phyloP scores from a whole-genome alignment of 1,140 invertebrate species.

The Diorhabda sublineata region DNA sequence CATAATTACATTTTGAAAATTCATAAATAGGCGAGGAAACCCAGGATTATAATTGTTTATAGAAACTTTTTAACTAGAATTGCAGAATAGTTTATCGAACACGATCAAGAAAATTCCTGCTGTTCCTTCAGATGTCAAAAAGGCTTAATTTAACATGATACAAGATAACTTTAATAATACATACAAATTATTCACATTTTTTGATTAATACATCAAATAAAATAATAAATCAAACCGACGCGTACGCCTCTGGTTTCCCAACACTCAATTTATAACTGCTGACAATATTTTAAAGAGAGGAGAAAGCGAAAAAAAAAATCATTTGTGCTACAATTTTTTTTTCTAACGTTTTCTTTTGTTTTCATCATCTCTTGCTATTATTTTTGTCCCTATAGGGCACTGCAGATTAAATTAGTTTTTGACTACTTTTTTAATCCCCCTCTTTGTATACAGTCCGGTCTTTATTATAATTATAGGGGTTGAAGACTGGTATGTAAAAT shows the following conservation, averaged over 20 bases:
- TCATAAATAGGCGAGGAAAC: no score
- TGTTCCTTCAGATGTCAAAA: no score
- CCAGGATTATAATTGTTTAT: no score
- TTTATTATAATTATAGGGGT: slow-evolving; percentile 20
- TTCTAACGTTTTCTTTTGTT: slow-evolving; percentile 17
- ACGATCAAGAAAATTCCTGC: no score
- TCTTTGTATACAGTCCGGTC: slow-evolving; percentile 4
- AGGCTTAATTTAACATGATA: no score
- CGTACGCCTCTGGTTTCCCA: not conserved
- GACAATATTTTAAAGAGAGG: not conserved
- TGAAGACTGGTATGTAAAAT: slow-evolving; percentile 9
- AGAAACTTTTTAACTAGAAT: no score
- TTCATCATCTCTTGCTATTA: slow-evolving; percentile 16
- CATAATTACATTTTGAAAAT: no score
- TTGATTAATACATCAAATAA: no score
- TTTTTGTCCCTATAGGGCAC: slow-evolving; percentile 7
- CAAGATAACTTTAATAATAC: no score
- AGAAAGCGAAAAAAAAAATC: not conserved
- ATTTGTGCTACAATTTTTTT: slow-evolving; percentile 5
- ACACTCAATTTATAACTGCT: not conserved
- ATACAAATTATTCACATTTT: no score
- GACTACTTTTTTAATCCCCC: slow-evolving; percentile 15
- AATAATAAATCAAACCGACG: no score
- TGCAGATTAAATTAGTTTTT: slow-evolving; percentile 10
- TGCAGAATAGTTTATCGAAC: no score